phyloP scores from a whole-genome alignment of 2,888 invertebrate genomes.

The Brenthis ino region DNA sequence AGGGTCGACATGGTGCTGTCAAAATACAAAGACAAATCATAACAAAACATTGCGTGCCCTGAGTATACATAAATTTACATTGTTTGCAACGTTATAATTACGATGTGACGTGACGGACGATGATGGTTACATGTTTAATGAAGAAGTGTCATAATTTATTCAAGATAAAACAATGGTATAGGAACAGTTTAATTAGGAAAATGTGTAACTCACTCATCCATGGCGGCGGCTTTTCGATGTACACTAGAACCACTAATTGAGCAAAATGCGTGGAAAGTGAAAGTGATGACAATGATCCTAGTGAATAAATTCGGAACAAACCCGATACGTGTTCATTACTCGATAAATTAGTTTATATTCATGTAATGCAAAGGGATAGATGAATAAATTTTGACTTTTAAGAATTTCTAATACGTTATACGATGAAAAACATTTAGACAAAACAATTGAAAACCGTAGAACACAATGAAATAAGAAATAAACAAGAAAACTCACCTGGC shows the following conservation, averaged over 20 bases:
- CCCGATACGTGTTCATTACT: constrained; percentile 82
- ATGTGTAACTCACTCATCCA: constrained; percentile 78
- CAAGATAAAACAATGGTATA: constrained; percentile 59
- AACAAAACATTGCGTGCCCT: constrained; percentile 33
- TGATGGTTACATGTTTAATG: constrained; percentile 60
- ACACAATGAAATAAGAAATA: constrained; percentile 78
- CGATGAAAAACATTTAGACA: constrained; percentile 77
- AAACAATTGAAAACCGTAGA: constrained; percentile 80
- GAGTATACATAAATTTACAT: constrained; percentile 5
- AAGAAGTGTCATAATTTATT: constrained; percentile 63
- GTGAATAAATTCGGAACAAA: constrained; percentile 80
- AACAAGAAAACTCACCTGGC: constrained; percentile 82
- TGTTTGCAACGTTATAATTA: constrained; percentile 23
- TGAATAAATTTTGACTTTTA: constrained; percentile 78
- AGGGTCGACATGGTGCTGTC: constrained; percentile 80
- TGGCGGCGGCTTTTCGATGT: constrained; percentile 66
- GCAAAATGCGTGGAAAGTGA: constrained; percentile 78
- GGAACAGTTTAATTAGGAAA: constrained; percentile 54
- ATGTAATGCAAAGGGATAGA: constrained; percentile 71
- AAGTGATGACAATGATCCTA: constrained; percentile 82
- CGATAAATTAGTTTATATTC: constrained; percentile 68
- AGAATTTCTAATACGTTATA: constrained; percentile 74
- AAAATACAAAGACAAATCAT: constrained; percentile 46
- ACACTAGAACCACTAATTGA: constrained; percentile 70
- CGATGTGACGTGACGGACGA: constrained; percentile 46